Conservation (phyloP, 1,140 invertebrate genomes). For the Penaeus indicus region DNA sequence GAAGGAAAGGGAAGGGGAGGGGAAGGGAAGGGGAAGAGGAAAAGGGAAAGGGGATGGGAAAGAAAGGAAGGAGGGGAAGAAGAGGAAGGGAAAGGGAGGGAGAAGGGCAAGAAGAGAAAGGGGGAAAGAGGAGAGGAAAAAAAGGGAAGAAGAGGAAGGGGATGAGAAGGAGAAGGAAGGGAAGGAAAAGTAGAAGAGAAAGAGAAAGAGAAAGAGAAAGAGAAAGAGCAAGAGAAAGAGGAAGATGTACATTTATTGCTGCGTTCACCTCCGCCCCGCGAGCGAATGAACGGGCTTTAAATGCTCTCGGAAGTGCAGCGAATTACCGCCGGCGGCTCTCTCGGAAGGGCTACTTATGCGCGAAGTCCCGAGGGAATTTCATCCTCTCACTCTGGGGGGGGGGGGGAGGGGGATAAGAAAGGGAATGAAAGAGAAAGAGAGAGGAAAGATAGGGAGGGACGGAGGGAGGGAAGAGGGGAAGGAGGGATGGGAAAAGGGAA, state of each 20-base stretch:
- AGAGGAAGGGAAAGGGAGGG: background rate
- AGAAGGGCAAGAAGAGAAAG: background rate
- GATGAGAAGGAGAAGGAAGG: background rate
- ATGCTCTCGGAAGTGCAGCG: background rate
- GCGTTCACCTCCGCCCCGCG: background rate
- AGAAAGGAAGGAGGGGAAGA: background rate
- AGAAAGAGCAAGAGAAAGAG: background rate
- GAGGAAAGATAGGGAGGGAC: background rate
- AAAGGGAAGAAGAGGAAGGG: background rate
- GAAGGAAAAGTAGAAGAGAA: background rate
- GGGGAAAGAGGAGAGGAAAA: background rate
- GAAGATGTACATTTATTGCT: background rate
- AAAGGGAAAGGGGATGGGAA: background rate
- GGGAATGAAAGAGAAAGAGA: background rate
- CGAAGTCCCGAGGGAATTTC: background rate
- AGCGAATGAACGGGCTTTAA: background rate
- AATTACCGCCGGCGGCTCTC: background rate
- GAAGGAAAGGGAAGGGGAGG: background rate
- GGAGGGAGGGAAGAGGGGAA: background rate
- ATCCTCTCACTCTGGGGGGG: background rate
- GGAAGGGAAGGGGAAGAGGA: fast-evolving
- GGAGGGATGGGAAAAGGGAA: background rate
- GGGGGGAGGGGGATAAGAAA: background rate
- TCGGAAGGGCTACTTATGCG: background rate
- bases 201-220: background rate